These are phyloP conservation scores for Sceloporus undulatus DNA, from an alignment of 2,113 vertebrate genomes.

Conservation along the genomic window DNA sequence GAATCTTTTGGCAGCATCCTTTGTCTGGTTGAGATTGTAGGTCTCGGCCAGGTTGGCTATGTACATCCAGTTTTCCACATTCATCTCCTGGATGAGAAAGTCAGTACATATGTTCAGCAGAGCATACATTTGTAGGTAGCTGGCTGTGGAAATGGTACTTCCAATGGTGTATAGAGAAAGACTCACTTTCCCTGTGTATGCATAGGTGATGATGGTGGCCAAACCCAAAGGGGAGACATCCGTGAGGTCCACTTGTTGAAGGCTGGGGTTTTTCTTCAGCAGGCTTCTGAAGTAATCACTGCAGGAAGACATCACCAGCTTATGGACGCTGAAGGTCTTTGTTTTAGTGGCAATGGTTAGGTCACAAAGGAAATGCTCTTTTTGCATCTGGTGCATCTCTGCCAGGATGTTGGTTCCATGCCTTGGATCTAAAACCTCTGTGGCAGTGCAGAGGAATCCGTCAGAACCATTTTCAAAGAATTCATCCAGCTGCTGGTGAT, in stretches of 20 bases:
- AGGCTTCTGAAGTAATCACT: constrained; percentile 84
- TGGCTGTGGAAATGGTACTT: constrained; percentile 82
- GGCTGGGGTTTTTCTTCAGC: constrained; percentile 82
- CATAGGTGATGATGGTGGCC: constrained; percentile 82
- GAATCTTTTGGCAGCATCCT: constrained; percentile 77
- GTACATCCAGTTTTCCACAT: constrained; percentile 85
- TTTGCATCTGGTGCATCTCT: constrained; percentile 84
- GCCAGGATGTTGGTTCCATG: constrained; percentile 82
- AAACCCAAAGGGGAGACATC: constrained; percentile 82
- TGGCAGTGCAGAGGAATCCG: constrained; percentile 74
- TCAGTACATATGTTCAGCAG: constrained; percentile 85
- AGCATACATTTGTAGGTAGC: constrained; percentile 80
- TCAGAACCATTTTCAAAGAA: constrained; percentile 76
- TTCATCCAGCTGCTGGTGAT: constrained; percentile 79
- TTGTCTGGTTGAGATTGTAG: constrained; percentile 79
- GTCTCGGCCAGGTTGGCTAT: constrained; percentile 84
- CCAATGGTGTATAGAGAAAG: constrained; percentile 88
- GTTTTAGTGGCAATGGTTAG: constrained; percentile 86
- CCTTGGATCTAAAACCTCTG: constrained; percentile 72
- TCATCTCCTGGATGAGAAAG: constrained; percentile 84
- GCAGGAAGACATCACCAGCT: constrained; percentile 84
- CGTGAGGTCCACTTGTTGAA: constrained; percentile 82
- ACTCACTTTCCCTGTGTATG: constrained; percentile 85
- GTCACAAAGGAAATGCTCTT: constrained; percentile 85
- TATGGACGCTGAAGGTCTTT: constrained; percentile 86